Evolutionary conservation across 2,113 vertebrate species (phyloP).

Genomic region (Aix galericulata): DNA sequence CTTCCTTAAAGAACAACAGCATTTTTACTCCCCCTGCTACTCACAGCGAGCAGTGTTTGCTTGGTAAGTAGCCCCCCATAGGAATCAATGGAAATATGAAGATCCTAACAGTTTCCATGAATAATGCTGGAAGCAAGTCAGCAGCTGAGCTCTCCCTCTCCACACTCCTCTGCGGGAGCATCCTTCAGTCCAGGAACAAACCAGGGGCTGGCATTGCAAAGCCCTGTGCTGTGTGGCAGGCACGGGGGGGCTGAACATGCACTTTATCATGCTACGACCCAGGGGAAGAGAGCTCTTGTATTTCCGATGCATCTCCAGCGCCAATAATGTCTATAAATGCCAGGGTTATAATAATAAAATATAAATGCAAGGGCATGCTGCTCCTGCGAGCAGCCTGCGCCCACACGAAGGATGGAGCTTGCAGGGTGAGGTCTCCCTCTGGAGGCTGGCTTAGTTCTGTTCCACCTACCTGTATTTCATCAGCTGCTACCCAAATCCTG

Average conservation of each 20-base stretch:
- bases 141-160: not conserved
- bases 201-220: fast-evolving
- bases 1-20: not conserved
- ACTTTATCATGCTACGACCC: not conserved
- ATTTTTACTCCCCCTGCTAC: not conserved
- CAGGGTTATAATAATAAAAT: no score
- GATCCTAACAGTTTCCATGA: not conserved
- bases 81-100: not conserved
- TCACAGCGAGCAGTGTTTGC: not conserved
- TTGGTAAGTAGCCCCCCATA: not conserved
- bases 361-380: not conserved
- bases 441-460: not conserved
- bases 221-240: fast-evolving
- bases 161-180: not conserved
- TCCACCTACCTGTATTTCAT: not conserved
- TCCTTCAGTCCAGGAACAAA: fast-evolving
- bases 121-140: not conserved
- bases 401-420: not conserved
- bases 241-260: not conserved
- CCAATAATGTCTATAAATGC: not conserved
- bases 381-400: not conserved
- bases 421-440: not conserved
- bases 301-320: not conserved
- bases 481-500: not conserved
- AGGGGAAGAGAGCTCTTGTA: not conserved